Conservation (phyloP, 2,113 vertebrate species). For the Rousettus leschenaultii region DNA sequence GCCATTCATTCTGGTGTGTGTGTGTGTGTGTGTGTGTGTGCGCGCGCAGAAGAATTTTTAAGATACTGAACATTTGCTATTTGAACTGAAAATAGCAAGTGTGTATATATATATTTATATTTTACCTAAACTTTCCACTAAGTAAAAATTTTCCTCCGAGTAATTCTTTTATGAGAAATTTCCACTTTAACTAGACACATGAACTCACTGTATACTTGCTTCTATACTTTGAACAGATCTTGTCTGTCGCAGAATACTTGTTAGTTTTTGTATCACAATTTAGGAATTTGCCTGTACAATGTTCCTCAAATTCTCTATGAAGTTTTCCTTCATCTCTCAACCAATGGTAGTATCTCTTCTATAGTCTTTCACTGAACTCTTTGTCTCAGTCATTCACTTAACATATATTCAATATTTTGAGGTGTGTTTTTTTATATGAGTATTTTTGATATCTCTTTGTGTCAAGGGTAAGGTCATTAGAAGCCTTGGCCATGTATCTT, state of each 20-base stretch:
- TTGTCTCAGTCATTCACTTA: not conserved
- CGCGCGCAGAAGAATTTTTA: not conserved
- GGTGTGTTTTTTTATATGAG: not conserved
- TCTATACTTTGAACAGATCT: not conserved
- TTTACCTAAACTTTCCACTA: not conserved
- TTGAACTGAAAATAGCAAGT: not conserved
- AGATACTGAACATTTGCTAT: not conserved
- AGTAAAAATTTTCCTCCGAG: not conserved
- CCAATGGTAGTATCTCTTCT: not conserved
- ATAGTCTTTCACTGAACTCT: not conserved
- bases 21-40: not conserved
- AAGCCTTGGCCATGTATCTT: not conserved
- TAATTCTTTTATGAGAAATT: not conserved
- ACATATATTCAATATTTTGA: not conserved
- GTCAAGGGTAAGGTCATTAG: not conserved
- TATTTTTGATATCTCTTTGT: not conserved
- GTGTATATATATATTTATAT: not conserved
- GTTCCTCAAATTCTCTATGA: not conserved
- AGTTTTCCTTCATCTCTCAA: not conserved
- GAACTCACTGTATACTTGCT: not conserved
- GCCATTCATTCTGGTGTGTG: not conserved
- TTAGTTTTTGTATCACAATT: not conserved
- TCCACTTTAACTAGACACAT: not conserved
- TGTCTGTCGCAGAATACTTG: not conserved
- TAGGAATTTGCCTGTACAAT: not conserved